A percentile compares a stretch with the other conserved stretches of the same genome.
phyloP scores from a whole-genome alignment of 2,113 vertebrate genomes.

The Potamarius usumacintae region DNA sequence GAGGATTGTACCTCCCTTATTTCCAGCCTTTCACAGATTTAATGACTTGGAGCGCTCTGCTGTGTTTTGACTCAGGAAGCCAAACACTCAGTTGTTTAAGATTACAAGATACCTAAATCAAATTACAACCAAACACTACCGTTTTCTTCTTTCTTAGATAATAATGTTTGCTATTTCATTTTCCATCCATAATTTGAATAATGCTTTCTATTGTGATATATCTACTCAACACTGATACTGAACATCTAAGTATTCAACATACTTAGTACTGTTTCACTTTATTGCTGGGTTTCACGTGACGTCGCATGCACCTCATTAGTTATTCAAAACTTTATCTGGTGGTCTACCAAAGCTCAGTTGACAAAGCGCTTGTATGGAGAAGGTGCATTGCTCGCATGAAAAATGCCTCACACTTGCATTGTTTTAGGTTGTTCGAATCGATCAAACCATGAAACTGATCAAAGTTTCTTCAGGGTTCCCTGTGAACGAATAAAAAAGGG shows the following conservation, averaged over 20 bases:
- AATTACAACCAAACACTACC: neutral
- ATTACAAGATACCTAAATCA: neutral
- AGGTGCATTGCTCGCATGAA: too few species aligned
- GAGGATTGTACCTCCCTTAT: constrained; percentile 12
- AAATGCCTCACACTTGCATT: too few species aligned
- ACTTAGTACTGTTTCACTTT: neutral
- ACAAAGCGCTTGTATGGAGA: too few species aligned
- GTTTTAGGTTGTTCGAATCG: too few species aligned
- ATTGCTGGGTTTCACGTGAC: too few species aligned
- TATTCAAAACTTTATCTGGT: too few species aligned
- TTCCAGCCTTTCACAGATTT: constrained; percentile 6
- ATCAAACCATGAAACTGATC: too few species aligned
- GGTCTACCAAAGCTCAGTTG: too few species aligned
- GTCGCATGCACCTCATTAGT: too few species aligned
- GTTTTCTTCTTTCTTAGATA: neutral
- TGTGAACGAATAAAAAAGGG: too few species aligned
- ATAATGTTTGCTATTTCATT: neutral
- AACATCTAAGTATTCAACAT: neutral
- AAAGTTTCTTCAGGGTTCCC: too few species aligned
- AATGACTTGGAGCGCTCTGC: constrained; percentile 6
- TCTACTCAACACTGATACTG: neutral
- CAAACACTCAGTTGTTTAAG: neutral
- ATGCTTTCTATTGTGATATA: neutral
- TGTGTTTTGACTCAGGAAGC: constrained; percentile 4
- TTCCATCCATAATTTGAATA: neutral